Percentiles rank a stretch among this genome's conserved stretches.
phyloP scores from a whole-genome alignment of 2,888 invertebrate species.

The Campoletis raptor region DNA sequence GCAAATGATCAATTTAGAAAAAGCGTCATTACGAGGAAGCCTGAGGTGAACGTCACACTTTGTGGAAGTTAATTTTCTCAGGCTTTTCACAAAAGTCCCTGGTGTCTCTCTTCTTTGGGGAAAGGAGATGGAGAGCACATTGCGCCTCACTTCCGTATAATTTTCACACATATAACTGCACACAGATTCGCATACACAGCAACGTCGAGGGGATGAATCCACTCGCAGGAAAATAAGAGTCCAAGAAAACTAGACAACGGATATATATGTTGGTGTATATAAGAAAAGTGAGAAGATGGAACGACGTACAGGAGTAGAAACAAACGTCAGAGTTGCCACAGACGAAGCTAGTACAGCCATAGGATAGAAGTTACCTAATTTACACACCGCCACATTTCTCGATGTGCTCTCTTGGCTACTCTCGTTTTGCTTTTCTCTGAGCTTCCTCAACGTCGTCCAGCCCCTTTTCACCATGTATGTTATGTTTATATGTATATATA shows the following conservation, averaged over 20 bases:
- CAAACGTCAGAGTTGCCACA: conserved; percentile 54
- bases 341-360: conserved; percentile 66
- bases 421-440: conserved; percentile 53
- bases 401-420: conserved; percentile 70
- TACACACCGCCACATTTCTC: conserved; percentile 80
- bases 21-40: not conserved
- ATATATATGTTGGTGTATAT: conserved; percentile 22
- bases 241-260: conserved; percentile 45
- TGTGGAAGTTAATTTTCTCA: conserved; percentile 44
- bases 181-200: not conserved
- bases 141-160: conserved; percentile 3
- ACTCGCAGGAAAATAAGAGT: conserved; percentile 26
- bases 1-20: not conserved
- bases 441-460: conserved; percentile 39
- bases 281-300: conserved; percentile 44
- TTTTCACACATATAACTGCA: not conserved
- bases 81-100: conserved; percentile 33
- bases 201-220: not conserved
- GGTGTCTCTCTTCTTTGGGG: not conserved
- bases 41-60: conserved; percentile 6
- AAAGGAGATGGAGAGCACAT: not conserved
- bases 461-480: not conserved
- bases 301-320: conserved; percentile 38
- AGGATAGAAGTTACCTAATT: conserved; percentile 79
- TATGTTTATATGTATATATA: not conserved